These are phyloP conservation scores for Furcifer pardalis DNA, from an alignment of 2,797 vertebrate species.

Conservation along the genomic window DNA sequence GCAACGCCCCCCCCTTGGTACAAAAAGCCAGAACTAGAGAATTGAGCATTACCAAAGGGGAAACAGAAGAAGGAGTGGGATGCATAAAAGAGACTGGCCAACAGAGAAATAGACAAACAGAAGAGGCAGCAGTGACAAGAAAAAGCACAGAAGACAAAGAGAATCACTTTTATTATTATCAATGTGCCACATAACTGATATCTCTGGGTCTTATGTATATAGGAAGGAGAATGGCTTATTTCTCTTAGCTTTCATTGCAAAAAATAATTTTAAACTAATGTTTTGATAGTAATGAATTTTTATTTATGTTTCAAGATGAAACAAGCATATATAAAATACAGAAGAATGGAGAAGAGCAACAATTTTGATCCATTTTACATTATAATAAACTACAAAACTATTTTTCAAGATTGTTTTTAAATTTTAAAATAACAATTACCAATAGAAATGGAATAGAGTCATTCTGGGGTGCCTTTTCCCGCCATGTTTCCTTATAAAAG, in stretches of 20 bases:
- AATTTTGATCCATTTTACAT: neutral
- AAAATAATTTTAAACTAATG: neutral
- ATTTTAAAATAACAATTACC: neutral
- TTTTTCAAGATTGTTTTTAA: neutral
- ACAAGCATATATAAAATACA: neutral
- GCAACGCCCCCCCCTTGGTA: neutral
- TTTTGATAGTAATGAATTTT: neutral
- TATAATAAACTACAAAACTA: neutral
- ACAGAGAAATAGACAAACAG: neutral
- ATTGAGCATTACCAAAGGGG: conserved; percentile 28
- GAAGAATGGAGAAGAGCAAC: neutral
- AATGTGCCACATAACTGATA: conserved; percentile 11
- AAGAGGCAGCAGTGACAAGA: conserved; percentile 37
- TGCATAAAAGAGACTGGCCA: conserved; percentile 13
- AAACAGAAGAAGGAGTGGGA: conserved; percentile 24
- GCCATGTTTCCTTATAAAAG: neutral
- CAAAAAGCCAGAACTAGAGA: conserved; percentile 5
- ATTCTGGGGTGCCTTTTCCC: neutral
- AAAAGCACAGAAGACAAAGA: conserved; percentile 39
- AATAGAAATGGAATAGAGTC: neutral
- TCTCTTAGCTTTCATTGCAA: neutral
- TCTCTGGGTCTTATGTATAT: neutral
- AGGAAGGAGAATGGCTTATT: neutral
- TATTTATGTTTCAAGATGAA: neutral
- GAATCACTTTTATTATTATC: conserved; percentile 17